Conservation (phyloP, 2,113 vertebrate genomes). For the Tautogolabrus adspersus region DNA sequence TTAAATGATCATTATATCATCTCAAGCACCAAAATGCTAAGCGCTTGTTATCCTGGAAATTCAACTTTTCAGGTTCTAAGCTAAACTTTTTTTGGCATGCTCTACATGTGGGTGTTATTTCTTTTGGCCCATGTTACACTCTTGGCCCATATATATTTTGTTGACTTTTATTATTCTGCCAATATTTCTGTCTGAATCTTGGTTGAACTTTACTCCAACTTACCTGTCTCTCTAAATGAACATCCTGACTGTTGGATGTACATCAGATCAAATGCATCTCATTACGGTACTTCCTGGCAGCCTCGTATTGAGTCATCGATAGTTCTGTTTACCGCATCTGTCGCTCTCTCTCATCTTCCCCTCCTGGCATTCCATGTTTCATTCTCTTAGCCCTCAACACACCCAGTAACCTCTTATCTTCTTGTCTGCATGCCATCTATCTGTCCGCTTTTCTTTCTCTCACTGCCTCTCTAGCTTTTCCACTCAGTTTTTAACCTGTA, state of each 20-base stretch:
- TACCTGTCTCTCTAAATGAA: constrained; percentile 48
- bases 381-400: constrained; percentile 41
- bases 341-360: constrained; percentile 40
- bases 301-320: constrained; percentile 34
- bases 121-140: background rate
- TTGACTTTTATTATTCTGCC: constrained; percentile 29
- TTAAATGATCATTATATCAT: too few species aligned
- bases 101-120: background rate
- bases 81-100: background rate
- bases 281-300: constrained; percentile 58
- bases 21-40: background rate
- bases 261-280: constrained; percentile 61
- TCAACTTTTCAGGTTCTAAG: background rate
- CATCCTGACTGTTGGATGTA: constrained; percentile 42
- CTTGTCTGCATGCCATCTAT: constrained; percentile 27
- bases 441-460: constrained; percentile 33
- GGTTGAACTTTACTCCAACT: constrained; percentile 34
- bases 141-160: background rate
- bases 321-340: constrained; percentile 57
- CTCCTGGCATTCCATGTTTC: constrained; percentile 39
- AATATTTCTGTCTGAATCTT: constrained; percentile 20
- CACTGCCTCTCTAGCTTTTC: constrained; percentile 31
- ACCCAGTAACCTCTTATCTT: constrained; percentile 41
- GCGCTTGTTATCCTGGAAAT: background rate
- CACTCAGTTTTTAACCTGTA: constrained; percentile 50